Evolutionary conservation across 2,797 vertebrate species (phyloP), one percentile per base, ranked within the genome.

Genomic region (Hapalemur alaotrensis): DNA sequence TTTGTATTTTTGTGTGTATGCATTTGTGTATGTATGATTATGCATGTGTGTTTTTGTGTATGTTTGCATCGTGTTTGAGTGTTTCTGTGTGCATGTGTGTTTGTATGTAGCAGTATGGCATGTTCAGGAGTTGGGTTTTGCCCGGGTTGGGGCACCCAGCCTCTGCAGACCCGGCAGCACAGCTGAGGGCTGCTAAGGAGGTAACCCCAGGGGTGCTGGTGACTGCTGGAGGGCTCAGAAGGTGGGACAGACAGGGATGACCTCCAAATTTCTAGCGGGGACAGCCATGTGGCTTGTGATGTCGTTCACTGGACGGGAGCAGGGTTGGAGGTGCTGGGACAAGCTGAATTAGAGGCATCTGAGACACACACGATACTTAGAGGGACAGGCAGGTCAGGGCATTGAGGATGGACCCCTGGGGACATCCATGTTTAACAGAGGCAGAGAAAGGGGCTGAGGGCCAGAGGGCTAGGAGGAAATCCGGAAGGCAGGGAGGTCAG

Each of bases 291-390:
- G 67, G 65, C 59, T 59, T 14, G 28, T 48, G n/a, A 52, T 43
- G 48, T 30, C 0, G 4, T 14, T 38, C 18, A n/a, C 3, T 15
- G 65, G 72, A 20, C 11, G 15, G 61, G 61, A 38, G 43, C 88
- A 46, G 52, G 63, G 35, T 14, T 11, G 50, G 11, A 30, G 22
- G 52, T 13, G 43, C 92, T 2, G 4, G 73, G 41, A 70, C 35
- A 17, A 28, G 72, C 52, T n/a, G 63, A 52, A 28, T 1, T 15
- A 41, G 30, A 63, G 70, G 30, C 70, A 1, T 10, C 25, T 20
- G 30, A 23, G 25, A n/a, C 13, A n/a, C 3, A 2, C 10, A 1
- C 0, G 65, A 9, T 32, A 46, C 46, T 25, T 38, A 43, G 38
- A 80, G 69, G 43, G 75, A 50, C 38, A 20, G 23, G 50, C 17